Conservation (phyloP, 2,797 vertebrate species). For the Florisuga fusca region DNA sequence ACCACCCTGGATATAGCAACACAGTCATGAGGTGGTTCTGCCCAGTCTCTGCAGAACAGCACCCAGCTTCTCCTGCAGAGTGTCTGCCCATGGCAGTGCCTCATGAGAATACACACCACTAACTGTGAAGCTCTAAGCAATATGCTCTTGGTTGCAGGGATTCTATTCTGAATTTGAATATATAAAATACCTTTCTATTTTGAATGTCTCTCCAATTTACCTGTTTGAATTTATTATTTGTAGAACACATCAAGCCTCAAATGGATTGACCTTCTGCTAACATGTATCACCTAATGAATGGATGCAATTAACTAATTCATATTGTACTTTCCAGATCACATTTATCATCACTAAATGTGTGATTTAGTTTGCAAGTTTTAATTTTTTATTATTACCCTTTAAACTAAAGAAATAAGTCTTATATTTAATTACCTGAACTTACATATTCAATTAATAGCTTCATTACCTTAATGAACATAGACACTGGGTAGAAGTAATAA, state of each 20-base stretch:
- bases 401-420: conserved; percentile 81
- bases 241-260: conserved; percentile 75
- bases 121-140: not conserved
- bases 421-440: conserved; percentile 81
- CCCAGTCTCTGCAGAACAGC: not conserved
- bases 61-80: fast-evolving
- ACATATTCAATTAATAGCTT: conserved; percentile 84
- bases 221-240: conserved; percentile 78
- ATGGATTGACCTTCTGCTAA: conserved; percentile 82
- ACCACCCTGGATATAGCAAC: not conserved
- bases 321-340: conserved; percentile 77
- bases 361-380: conserved; percentile 76
- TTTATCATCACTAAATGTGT: conserved; percentile 79
- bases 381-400: conserved; percentile 87
- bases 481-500: not conserved
- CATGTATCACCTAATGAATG: conserved; percentile 79
- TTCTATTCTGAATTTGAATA: not conserved
- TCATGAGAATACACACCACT: fast-evolving
- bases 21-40: not conserved
- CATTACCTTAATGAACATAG: conserved; percentile 80
- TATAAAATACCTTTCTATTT: not conserved
- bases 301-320: conserved; percentile 81
- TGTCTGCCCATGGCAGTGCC: not conserved
- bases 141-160: not conserved
- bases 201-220: conserved; percentile 52